A percentile compares a stretch with the other conserved stretches of the same genome.
phyloP scores from a whole-genome alignment of 2,888 invertebrate species.

The Agrotis exclamationis region DNA sequence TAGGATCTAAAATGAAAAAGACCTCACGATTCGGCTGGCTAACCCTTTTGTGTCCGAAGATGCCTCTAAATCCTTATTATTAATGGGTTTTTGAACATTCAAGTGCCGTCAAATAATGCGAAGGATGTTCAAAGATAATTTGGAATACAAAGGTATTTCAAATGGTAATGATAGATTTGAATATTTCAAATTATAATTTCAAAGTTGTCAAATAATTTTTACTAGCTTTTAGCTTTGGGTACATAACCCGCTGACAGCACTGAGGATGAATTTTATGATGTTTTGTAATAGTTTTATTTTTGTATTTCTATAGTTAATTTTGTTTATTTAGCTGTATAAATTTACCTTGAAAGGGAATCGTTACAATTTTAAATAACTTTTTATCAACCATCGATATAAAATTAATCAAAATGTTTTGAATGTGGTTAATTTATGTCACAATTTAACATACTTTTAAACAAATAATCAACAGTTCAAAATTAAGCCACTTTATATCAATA shows the following conservation, averaged over 20 bases:
- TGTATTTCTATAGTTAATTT: too few relatives aligned
- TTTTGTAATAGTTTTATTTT: too few relatives aligned
- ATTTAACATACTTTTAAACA: background rate
- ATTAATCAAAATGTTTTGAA: background rate
- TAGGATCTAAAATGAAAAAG: background rate
- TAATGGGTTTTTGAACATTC: slow-evolving; percentile 25
- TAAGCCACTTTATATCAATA: background rate
- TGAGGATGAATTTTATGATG: too few relatives aligned
- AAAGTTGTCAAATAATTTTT: too few relatives aligned
- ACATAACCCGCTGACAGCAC: too few relatives aligned
- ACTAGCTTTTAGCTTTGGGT: too few relatives aligned
- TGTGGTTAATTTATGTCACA: background rate
- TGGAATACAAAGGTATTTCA: background rate
- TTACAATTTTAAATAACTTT: too few relatives aligned
- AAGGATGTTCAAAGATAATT: background rate
- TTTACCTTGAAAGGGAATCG: too few relatives aligned
- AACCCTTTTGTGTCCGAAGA: slow-evolving; percentile 21
- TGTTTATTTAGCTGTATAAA: too few relatives aligned
- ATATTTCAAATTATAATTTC: too few relatives aligned
- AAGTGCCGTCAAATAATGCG: slow-evolving; percentile 7
- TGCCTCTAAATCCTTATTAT: slow-evolving; percentile 27
- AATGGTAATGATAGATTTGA: background rate
- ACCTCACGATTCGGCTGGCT: background rate
- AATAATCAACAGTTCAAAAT: background rate
- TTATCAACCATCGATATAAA: background rate